Evolutionary conservation across 92 coral and sea anemone species (phyloP), one percentile per base, ranked within the genome.

Genomic region (Parazoanthus darwini): DNA sequence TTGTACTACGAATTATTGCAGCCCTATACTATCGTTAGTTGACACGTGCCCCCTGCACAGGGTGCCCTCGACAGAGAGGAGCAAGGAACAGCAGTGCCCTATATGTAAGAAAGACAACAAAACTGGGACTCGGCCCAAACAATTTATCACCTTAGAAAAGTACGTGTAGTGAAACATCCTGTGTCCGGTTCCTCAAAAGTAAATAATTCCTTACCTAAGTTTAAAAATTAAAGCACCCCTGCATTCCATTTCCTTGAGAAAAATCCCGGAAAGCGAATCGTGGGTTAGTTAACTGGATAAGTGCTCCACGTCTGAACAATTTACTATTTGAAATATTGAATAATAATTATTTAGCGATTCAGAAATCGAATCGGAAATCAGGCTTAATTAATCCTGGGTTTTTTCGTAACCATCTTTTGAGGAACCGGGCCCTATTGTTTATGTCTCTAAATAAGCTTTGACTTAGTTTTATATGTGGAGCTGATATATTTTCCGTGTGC

Each of bases 21-120:
- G 98, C 72, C 98, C 98, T 10, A 95, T 95, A 46, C 86, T 95
- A 78, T 93, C 96, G 16, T 82, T 93, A n/a, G 96, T 95, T 46
- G 96, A 93, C 46, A 86, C 90, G 42, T 93, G 98, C 71, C 96
- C 98, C 26, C 71, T 93, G 38, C 96, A 95, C 36, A 85, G 89
- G 50, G 88, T 90, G 38, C 87, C 94, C 11, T 79, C 94, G 0
- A 72, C 89, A 84, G 94, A 93, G 26, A 89, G 92, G 48, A 79
- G 70, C 14, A 89, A 93, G 16, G 92, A 85, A 46, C 90, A 85
- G 38, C 90, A 88, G 23, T 93, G 98, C 74, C 98, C 96, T 67
- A 85, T 90, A 88, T 95, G 98, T 78, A 95, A 90, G 74, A 93
- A 92, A 78, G 92, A 89, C 33, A 92, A 86, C 43, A 87, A 37